Base-by-base conservation (phyloP, 2,888 invertebrate genomes). In the Villa cingulata region DNA sequence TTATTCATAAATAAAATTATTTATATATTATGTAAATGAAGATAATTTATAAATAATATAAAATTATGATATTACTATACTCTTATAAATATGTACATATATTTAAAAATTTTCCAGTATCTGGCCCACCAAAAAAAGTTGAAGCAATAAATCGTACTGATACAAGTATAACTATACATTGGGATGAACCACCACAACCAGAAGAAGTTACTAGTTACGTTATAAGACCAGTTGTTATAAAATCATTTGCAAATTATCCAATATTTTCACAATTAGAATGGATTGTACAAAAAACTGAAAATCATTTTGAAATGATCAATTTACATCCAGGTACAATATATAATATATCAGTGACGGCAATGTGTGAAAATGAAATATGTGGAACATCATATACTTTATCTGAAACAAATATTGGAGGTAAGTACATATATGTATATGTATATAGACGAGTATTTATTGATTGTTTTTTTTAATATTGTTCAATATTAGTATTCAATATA, bases 321-420 rank as follows among this genome's bases (percentile, higher is more conserved):
- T 64, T 91, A 3, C 76, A 81, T 53, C 82, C 89, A 0, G 87
- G 85, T 1, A 81, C 85, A 0, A 71, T 72, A 48, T 91, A 90
- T 62, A 81, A 81, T 54, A 72, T 91, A 20, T 79, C 80, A 36
- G 74, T 91, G 2, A 72, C 73, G 23, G 85, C 87, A 1, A 70
- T 74, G 20, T 81, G 79, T 63, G 72, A 62, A 51, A 70, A 74
- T 54, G 78, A 73, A 15, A 56, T 58, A 36, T 84, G 86, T 16
- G 74, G 77, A 0, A 70, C 74, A 18, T 70, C 73, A 2, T 75
- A 71, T 20, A 62, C 72, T 6, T 67, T 70, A 20, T 75, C 76
- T 16, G 81, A 80, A 68, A 90, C 90, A 1, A 68, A 76, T 45
- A 81, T 91, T 42, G 85, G 82, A 12, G 36, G 53, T 53, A 44